Evolutionary conservation across 2,888 invertebrate species (phyloP).

Genomic region (Mesorhabditis sp.): DNA sequence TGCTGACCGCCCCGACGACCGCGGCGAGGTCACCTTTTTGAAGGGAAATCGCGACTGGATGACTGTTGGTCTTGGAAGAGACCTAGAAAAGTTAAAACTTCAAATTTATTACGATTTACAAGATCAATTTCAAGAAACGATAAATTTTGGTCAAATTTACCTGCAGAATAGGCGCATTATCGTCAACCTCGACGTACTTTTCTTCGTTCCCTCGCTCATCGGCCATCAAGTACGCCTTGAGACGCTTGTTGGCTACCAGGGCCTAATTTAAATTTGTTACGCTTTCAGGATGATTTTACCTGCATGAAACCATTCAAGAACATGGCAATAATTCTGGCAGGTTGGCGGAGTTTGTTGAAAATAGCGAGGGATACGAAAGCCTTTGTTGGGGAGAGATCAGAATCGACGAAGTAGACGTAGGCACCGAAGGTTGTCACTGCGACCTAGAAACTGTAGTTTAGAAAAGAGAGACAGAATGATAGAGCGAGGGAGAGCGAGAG

Average conservation of each 20-base stretch:
- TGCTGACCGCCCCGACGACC: background rate
- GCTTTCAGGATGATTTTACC: constrained; percentile 12
- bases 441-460: background rate
- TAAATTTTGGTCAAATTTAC: background rate
- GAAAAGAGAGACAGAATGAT: background rate
- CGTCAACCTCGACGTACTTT: background rate
- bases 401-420: background rate
- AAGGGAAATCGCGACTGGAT: no score
- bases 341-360: constrained; percentile 42
- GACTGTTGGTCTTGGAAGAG: no score
- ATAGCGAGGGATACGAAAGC: constrained; percentile 45
- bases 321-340: constrained; percentile 49
- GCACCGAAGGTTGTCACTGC: background rate
- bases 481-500: background rate
- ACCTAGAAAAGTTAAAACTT: no score
- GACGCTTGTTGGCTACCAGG: background rate
- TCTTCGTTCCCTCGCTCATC: background rate
- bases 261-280: background rate
- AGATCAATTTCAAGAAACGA: background rate
- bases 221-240: background rate
- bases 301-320: constrained; percentile 47
- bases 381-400: constrained; percentile 5
- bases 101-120: no score
- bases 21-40: background rate
- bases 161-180: constrained; percentile 1